A percentile compares a stretch with the other conserved stretches of the same genome.
Conservation (phyloP, 2,888 invertebrate genomes). For the Opisthograptis luteolata region DNA sequence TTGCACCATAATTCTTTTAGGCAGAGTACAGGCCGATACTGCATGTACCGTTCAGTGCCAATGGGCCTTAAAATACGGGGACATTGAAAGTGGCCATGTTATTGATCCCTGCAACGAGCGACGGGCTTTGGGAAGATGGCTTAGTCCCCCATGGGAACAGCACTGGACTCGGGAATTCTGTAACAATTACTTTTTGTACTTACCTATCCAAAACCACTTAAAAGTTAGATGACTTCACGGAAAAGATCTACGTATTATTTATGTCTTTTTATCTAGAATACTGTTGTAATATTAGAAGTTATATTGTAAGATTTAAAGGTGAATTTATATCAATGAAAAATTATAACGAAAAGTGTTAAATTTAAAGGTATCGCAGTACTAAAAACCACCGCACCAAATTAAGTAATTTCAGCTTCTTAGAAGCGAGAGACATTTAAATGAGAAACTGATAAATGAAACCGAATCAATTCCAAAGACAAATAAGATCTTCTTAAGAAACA, state of each 20-base stretch:
- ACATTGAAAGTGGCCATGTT: constrained; percentile 8
- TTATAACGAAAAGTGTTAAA: too few relatives aligned
- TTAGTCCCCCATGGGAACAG: neutral
- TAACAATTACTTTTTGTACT: too few relatives aligned
- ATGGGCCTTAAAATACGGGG: constrained; percentile 24
- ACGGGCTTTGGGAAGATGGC: neutral
- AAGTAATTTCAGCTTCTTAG: neutral
- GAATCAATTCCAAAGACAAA: constrained; percentile 15
- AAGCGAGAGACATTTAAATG: constrained; percentile 2
- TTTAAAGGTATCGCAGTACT: too few relatives aligned
- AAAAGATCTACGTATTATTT: too few relatives aligned
- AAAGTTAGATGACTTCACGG: too few relatives aligned
- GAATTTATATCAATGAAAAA: too few relatives aligned
- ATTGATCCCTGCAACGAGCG: constrained; percentile 1
- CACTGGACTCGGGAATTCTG: too few relatives aligned
- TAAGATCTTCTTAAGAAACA: constrained; percentile 35
- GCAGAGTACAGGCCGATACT: constrained; percentile 26
- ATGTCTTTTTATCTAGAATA: too few relatives aligned
- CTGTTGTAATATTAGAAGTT: too few relatives aligned
- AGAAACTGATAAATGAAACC: constrained; percentile 4
- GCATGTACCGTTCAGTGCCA: constrained; percentile 25
- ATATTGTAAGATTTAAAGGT: too few relatives aligned
- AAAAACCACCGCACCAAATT: neutral
- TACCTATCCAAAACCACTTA: too few relatives aligned
- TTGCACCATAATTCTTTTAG: constrained; percentile 31